Conservation (phyloP, 2,888 invertebrate species). For the Flabesymbios commensalis region DNA sequence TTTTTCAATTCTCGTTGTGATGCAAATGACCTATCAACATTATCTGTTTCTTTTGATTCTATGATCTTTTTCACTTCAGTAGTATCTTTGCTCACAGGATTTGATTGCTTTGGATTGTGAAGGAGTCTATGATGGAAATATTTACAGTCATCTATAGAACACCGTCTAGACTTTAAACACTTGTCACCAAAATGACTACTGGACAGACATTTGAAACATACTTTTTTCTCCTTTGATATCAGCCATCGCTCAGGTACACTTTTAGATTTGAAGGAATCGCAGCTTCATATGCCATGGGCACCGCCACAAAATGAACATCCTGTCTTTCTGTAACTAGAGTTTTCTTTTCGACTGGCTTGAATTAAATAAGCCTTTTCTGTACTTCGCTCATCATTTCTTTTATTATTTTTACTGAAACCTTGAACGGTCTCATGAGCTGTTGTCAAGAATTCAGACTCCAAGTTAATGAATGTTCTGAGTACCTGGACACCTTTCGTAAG, state of each 20-base stretch:
- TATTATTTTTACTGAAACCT: neutral
- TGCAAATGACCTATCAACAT: neutral
- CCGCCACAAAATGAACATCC: neutral
- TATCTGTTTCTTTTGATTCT: neutral
- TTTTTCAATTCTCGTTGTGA: neutral
- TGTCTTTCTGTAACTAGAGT: too few species aligned
- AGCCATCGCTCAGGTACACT: slow-evolving; percentile 11
- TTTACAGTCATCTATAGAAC: slow-evolving; percentile 9
- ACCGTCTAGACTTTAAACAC: neutral
- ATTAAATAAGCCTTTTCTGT: too few species aligned
- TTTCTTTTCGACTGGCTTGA: too few species aligned
- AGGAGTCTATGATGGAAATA: slow-evolving; percentile 9
- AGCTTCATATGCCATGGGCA: slow-evolving; percentile 5
- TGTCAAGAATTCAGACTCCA: slow-evolving; percentile 12
- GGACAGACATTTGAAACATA: slow-evolving; percentile 10
- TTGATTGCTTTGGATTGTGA: neutral
- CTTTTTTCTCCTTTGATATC: neutral
- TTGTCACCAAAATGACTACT: neutral
- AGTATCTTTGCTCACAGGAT: neutral
- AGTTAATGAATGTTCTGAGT: slow-evolving; percentile 5
- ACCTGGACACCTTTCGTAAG: slow-evolving; percentile 3
- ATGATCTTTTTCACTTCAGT: neutral
- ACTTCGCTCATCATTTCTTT: neutral
- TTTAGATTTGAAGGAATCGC: slow-evolving; percentile 1
- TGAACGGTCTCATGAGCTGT: slow-evolving; percentile 10